Base-by-base conservation (phyloP, 2,888 invertebrate species). In the Drosophila subquinaria region DNA sequence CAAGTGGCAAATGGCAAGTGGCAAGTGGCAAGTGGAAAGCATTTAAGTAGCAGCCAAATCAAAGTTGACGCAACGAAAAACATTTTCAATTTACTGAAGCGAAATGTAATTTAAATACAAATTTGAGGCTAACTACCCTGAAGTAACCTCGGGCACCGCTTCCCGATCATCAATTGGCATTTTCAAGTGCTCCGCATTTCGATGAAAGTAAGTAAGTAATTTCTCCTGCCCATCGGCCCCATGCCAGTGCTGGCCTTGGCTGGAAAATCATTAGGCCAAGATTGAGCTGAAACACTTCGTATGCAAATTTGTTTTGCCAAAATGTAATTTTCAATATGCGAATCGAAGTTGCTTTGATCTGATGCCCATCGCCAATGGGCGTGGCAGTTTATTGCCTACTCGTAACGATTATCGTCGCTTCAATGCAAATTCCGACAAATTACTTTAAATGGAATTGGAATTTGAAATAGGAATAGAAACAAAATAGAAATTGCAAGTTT, bases 181-280 rank as follows among this genome's bases (percentile, higher is more conserved):
- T 66, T 57, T 56, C 65, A 52, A 79, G 79, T 68, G 68, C 57
- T 47, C 55, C 62, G 65, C 71, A 77, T 62, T 77, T 42, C 45
- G 62, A 42, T 70, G 55, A 51, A 62, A 69, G 51, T 57, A 59
- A 69, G 51, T 57, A 59, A 70, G 70, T 70, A 66, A 70, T 74
- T 71, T 78, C 20, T 6, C 33, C 30, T 17, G 5, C 15, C 33
- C 45, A 1, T 9, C 10, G 9, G 4, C n/a, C 30, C 13, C 13
- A 23, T 9, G 3, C 1, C 13, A 27, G 10, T 30, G 45, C 62
- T 43, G 48, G 59, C 56, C 66, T 62, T 50, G 73, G 69, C 63
- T 71, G 79, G 76, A 76, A 85, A 84, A 88, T 88, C 88, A 85
- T 88, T 85, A 85, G 74, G 71, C 70, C 73, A 79, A 76, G 61